Evolutionary conservation across 2,113 vertebrate genomes (phyloP).

Genomic region (Toxostoma redivivum): DNA sequence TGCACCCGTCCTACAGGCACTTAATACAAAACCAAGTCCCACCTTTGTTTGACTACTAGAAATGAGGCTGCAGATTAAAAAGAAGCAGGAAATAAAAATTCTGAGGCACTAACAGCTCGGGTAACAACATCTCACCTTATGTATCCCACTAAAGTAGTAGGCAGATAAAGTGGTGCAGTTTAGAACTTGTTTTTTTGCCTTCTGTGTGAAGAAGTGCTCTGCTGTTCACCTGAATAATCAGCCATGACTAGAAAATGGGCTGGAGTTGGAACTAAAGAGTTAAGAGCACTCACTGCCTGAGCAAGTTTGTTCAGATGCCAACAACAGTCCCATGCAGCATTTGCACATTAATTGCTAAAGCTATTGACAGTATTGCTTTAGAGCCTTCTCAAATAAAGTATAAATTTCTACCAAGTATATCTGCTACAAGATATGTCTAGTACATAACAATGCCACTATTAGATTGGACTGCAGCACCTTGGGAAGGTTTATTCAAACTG

Average conservation of each 20-base stretch:
- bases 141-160: neutral
- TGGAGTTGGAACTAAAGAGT: neutral
- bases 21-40: neutral
- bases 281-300: neutral
- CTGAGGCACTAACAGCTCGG: neutral
- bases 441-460: neutral
- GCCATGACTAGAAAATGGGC: neutral
- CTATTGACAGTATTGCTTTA: neutral
- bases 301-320: neutral
- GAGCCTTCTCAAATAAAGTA: neutral
- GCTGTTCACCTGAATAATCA: neutral
- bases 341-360: neutral
- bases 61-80: neutral
- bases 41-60: neutral
- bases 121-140: neutral
- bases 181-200: neutral
- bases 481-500: neutral
- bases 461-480: neutral
- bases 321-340: neutral
- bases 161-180: neutral
- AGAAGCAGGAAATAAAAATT: neutral
- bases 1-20: neutral
- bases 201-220: neutral
- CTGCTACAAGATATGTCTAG: neutral
- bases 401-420: neutral